A percentile compares a stretch with the other conserved stretches of the same genome.
These are phyloP conservation scores for Ataeniobius toweri DNA, from an alignment of 2,797 vertebrate species.

Conservation along the genomic window DNA sequence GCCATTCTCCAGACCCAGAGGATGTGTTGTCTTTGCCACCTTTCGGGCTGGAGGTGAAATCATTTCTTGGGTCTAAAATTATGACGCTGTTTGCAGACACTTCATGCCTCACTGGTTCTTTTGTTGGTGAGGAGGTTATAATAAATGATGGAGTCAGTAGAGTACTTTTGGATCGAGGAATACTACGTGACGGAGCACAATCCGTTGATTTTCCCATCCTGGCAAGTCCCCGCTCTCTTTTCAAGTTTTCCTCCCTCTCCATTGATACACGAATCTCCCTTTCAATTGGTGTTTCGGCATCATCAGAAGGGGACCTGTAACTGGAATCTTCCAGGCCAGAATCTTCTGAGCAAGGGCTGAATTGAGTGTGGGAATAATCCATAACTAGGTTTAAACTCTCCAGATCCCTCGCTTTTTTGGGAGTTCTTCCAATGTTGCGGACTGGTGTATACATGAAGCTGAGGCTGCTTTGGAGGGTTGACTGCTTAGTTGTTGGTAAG, in stretches of 20 bases:
- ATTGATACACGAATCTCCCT: conserved; percentile 78
- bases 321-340: conserved; percentile 82
- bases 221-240: conserved; percentile 72
- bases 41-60: conserved; percentile 55
- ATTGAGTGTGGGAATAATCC: conserved; percentile 76
- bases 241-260: conserved; percentile 78
- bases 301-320: conserved; percentile 79
- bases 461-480: conserved; percentile 76
- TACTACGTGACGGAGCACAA: conserved; percentile 67
- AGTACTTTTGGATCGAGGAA: conserved; percentile 75
- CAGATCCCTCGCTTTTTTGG: conserved; percentile 72
- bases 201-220: conserved; percentile 76
- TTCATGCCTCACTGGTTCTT: conserved; percentile 71
- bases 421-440: conserved; percentile 77
- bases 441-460: conserved; percentile 85
- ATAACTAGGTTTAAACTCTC: conserved; percentile 72
- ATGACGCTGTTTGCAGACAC: conserved; percentile 75
- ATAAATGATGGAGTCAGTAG: conserved; percentile 81
- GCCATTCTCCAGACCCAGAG: conserved; percentile 65
- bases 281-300: conserved; percentile 78
- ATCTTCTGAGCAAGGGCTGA: conserved; percentile 84
- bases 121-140: conserved; percentile 80
- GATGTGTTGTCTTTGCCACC: conserved; percentile 48
- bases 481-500: conserved; percentile 67
- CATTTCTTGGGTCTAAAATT: conserved; percentile 75